Conservation (phyloP, 1,140 invertebrate species). For the Scaptomyza hsui region DNA sequence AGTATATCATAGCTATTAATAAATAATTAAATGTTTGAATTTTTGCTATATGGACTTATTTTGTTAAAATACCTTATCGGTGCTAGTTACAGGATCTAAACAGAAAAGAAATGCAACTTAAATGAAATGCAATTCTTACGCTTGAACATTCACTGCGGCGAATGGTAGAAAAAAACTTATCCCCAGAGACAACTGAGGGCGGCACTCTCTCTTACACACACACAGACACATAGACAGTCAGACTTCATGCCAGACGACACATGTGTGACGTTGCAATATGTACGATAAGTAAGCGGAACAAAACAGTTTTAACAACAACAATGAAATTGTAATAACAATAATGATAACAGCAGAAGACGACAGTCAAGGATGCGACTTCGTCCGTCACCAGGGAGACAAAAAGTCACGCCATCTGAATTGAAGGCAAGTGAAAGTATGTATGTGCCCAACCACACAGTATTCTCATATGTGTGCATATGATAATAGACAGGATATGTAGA, state of each 20-base stretch:
- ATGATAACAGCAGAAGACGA: constrained; percentile 44
- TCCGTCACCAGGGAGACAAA: constrained; percentile 24
- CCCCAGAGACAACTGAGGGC: constrained; percentile 28
- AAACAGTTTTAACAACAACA: constrained; percentile 32
- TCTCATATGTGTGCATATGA: constrained; percentile 10
- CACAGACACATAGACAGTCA: constrained; percentile 33
- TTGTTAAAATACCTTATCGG: neutral
- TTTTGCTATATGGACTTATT: no score
- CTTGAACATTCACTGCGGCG: constrained; percentile 41
- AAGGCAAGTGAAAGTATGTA: constrained; percentile 24
- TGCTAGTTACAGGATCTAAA: constrained; percentile 10
- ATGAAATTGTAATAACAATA: constrained; percentile 68
- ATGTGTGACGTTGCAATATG: constrained; percentile 51
- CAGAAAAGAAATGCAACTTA: constrained; percentile 2
- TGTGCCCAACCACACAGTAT: neutral
- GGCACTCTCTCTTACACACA: constrained; percentile 10
- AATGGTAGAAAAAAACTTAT: constrained; percentile 35
- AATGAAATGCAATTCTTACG: constrained; percentile 63
- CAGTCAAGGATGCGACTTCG: constrained; percentile 47
- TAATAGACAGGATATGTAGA: constrained; percentile 19
- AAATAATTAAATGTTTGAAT: no score
- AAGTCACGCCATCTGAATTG: constrained; percentile 47
- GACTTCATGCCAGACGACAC: constrained; percentile 47
- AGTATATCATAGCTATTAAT: no score
- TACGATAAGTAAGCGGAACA: constrained; percentile 59